A percentile compares a stretch with the other conserved stretches of the same genome.
These are phyloP conservation scores for Equus przewalskii DNA, from an alignment of 2,113 vertebrate genomes.

Conservation along the genomic window DNA sequence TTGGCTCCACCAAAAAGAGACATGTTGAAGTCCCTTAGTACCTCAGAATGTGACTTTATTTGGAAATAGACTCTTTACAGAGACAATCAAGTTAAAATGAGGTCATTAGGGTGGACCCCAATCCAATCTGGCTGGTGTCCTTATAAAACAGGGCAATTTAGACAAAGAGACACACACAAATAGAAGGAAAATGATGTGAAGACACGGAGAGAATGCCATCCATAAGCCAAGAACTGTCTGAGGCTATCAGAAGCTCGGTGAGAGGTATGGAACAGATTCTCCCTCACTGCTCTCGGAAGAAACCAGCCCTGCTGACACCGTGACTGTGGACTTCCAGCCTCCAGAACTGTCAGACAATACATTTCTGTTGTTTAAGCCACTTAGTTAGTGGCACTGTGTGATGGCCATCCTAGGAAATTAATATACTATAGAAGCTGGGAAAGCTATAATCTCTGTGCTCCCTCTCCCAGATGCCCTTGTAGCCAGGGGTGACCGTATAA, in stretches of 20 bases:
- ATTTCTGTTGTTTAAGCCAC: background rate
- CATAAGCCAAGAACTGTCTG: background rate
- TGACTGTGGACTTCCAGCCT: background rate
- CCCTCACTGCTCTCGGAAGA: background rate
- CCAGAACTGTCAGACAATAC: background rate
- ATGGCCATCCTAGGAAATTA: background rate
- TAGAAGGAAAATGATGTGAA: background rate
- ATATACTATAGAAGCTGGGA: background rate
- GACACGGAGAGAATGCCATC: fast-evolving
- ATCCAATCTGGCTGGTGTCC: background rate
- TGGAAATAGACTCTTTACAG: background rate
- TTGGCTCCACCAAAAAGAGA: background rate
- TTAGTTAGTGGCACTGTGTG: background rate
- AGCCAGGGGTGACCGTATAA: background rate
- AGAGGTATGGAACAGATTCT: no score
- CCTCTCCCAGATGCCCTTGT: background rate
- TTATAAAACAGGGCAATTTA: background rate
- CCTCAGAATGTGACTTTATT: background rate
- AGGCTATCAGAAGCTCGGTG: background rate
- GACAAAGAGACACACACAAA: background rate
- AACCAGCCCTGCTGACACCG: background rate
- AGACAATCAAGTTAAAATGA: background rate
- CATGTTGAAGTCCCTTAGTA: background rate
- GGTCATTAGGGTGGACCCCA: background rate
- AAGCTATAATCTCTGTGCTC: background rate